These are phyloP conservation scores for Yponomeuta cagnagella DNA, from an alignment of 2,888 invertebrate species.

Conservation along the genomic window DNA sequence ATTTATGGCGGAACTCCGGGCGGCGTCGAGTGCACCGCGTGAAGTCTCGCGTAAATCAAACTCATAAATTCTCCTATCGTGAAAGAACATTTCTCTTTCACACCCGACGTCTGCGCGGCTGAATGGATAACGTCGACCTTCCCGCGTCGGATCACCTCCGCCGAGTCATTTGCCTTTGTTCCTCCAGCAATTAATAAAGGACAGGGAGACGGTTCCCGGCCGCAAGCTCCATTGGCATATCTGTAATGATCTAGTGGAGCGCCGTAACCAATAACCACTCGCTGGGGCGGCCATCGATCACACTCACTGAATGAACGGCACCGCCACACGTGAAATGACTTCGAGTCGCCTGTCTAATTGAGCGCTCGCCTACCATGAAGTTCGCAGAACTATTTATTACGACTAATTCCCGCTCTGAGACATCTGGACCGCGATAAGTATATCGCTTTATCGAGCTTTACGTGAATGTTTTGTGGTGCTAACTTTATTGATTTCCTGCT, in stretches of 20 bases:
- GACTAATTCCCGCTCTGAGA: no score
- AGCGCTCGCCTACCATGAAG: background rate
- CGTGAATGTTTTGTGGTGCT: background rate
- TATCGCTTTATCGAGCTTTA: no score
- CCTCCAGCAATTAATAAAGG: constrained; percentile 71
- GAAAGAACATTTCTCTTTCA: constrained; percentile 73
- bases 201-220: constrained; percentile 66
- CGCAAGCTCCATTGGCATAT: constrained; percentile 62
- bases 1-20: constrained; percentile 53
- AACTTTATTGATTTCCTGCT: background rate
- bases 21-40: constrained; percentile 48
- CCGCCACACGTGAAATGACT: constrained; percentile 37
- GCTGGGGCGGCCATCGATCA: constrained; percentile 53
- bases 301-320: constrained; percentile 42
- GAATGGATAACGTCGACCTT: constrained; percentile 73
- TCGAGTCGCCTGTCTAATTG: constrained; percentile 17
- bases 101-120: constrained; percentile 66
- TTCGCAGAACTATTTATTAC: no score
- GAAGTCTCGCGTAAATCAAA: constrained; percentile 71
- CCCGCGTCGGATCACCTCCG: constrained; percentile 70
- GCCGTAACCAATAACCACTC: constrained; percentile 40
- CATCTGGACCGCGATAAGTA: no score
- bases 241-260: constrained; percentile 64
- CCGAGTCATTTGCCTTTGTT: constrained; percentile 75
- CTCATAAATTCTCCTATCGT: constrained; percentile 73